Percentiles rank a stretch among this genome's conserved stretches.
Evolutionary conservation across 2,888 invertebrate genomes (phyloP).

Genomic region (Troides oblongomaculatus): DNA sequence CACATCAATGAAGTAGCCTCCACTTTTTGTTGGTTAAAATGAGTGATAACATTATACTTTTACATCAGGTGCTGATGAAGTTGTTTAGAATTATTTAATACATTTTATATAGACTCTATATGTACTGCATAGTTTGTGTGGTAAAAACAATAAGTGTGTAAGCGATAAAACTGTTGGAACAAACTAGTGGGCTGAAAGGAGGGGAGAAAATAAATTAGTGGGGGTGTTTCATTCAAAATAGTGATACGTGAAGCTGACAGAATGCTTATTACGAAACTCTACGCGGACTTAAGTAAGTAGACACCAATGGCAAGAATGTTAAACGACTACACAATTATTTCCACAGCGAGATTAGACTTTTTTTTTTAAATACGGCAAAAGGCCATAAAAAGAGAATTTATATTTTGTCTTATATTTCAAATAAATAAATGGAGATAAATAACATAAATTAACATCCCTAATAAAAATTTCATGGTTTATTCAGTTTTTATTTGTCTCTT

Average conservation of each 20-base stretch:
- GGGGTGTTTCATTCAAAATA: conserved; percentile 14
- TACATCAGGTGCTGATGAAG: neutral
- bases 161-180: neutral
- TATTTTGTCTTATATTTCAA: no score
- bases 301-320: neutral
- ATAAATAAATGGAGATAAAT: no score
- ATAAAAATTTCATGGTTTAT: no score
- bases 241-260: conserved; percentile 49
- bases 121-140: neutral
- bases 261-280: conserved; percentile 41
- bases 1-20: neutral
- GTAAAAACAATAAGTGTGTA: conserved; percentile 9
- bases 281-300: conserved; percentile 37
- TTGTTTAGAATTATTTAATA: neutral
- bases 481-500: no score
- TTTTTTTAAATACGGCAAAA: neutral
- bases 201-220: neutral
- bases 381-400: no score
- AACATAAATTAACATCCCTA: no score
- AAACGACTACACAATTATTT: neutral
- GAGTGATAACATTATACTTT: no score
- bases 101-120: neutral
- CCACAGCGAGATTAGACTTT: neutral
- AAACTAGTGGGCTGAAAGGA: neutral
- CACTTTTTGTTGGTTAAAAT: neutral